Evolutionary conservation across 2,797 vertebrate species (phyloP), one percentile per base, ranked within the genome.

Genomic region (Ctenopoma multispine): DNA sequence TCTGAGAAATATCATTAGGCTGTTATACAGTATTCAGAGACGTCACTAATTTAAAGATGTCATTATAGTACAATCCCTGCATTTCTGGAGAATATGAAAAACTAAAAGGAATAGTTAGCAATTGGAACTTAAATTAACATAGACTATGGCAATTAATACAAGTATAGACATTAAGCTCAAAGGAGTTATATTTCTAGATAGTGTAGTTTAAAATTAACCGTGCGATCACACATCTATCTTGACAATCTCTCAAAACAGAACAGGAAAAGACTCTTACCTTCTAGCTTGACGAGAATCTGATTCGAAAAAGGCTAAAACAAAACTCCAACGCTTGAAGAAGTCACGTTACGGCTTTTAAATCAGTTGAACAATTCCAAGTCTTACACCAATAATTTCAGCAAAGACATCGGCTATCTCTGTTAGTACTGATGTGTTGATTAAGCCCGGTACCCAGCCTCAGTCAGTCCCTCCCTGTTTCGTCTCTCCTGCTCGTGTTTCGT

Each of bases 251-350:
- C 36, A 36, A 10, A 10, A 36, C 10, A 12, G 10, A 11, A 36
- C 3, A 36, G 36, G 36, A 36, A 10, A 36, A 4, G 43, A 24
- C 4, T 40, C 57, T 82, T 84, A 90, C 90, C 90, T 83, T 87
- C 5, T 4, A 7, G 24, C 23, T 2, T 44, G 10, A 51, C 57
- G 8, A 48, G 54, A 78, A 38, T 0, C 10, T 6, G 20, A 12
- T 31, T 60, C 58, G 56, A 5, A 73, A 62, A 58, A 29, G 18
- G 3, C 7, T 3, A 3, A 58, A 63, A 27, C 3, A 11, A 46
- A 41, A 47, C 27, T 12, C 6, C 6, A 2, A 31, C 12, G 38
- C 7, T 14, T 3, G 15, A n/a, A 31, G 17, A 54, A 67, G 53
- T 27, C 43, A 66, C 60, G 27, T 68, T 14, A 47, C 7, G 7